Percentiles rank a stretch among this genome's conserved stretches.
Evolutionary conservation across 2,797 vertebrate genomes (phyloP).

Genomic region (Florisuga fusca): DNA sequence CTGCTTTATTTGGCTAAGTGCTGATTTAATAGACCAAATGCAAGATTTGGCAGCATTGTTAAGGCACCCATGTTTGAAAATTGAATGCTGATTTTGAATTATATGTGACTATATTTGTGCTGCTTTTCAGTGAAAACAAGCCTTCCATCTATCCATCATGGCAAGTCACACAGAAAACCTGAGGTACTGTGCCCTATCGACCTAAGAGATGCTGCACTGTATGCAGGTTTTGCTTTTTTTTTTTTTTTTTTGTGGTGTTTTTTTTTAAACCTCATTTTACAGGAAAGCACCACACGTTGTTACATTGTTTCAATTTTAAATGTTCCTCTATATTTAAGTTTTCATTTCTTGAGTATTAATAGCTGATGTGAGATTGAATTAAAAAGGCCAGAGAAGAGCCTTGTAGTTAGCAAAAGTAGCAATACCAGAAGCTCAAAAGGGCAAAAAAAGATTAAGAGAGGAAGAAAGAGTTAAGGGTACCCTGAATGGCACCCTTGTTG

Average conservation of each 20-base stretch:
- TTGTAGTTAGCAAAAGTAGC: neutral
- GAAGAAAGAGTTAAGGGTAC: neutral
- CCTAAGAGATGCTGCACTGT: neutral
- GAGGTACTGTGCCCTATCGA: neutral
- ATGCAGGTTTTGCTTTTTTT: neutral
- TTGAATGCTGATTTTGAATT: slow-evolving; percentile 30
- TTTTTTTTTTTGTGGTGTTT: neutral
- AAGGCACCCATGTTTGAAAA: slow-evolving; percentile 43
- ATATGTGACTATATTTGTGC: neutral
- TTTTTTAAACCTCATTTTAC: neutral
- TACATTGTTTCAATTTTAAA: neutral
- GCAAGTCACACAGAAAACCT: neutral
- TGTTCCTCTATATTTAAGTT: neutral
- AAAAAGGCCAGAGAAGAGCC: neutral
- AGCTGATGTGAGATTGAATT: neutral
- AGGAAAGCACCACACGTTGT: neutral
- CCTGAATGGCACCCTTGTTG: neutral
- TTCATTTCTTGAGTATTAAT: neutral
- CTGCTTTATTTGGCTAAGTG: slow-evolving; percentile 44
- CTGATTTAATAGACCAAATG: slow-evolving; percentile 31
- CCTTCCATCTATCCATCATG: neutral
- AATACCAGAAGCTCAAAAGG: neutral
- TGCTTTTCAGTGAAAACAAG: neutral
- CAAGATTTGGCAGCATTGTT: slow-evolving; percentile 35
- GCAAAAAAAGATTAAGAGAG: neutral